Evolutionary conservation across 2,888 invertebrate genomes (phyloP), one percentile per base, ranked within the genome.

Genomic region (Biston stratarius): DNA sequence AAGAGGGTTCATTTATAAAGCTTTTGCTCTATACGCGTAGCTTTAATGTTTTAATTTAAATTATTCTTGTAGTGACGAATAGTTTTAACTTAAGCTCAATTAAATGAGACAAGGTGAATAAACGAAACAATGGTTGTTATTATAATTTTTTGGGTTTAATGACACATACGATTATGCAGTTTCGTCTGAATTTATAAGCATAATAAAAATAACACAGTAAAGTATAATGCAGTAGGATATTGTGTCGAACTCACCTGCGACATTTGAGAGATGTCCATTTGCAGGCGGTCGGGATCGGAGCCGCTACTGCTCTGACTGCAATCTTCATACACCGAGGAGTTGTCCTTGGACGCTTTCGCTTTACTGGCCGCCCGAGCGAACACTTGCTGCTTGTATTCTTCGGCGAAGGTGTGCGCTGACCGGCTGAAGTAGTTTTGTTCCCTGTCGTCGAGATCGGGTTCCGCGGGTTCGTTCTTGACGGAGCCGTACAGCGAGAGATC

Each of bases 241-340:
- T 14, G 33, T 11, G 44, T 5, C 3, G 15, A 5, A 24, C 68
- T 75, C 61, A 93, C 93, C 92, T 94, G 94, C 75, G 93, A 92
- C 87, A 93, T 89, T 81, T 94, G 94, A 36, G 94, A 94, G 75
- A 96, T 96, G 85, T 96, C 96, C 87, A 96, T 96, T 80, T 96
- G 96, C 77, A 97, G 88, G 77, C 96, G 92, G 76, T 96, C 96
- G 1, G 96, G 96, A 90, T 97, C 97, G 0, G 97, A 96, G 74
- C 96, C 96, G 82, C 95, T 96, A 84, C 96, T 96, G 84, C 95
- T 96, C 73, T 95, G 94, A 79, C 95, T 95, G 81, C 95, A 95
- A 52, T 95, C 95, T 73, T 95, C 94, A 71, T 93, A 95, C 63
- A 93, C 93, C 40, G 94, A 91, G 60, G 94, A 85, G 73, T 91